Evolutionary conservation across 1,140 invertebrate species (phyloP).

Genomic region (Telenomus remus): DNA sequence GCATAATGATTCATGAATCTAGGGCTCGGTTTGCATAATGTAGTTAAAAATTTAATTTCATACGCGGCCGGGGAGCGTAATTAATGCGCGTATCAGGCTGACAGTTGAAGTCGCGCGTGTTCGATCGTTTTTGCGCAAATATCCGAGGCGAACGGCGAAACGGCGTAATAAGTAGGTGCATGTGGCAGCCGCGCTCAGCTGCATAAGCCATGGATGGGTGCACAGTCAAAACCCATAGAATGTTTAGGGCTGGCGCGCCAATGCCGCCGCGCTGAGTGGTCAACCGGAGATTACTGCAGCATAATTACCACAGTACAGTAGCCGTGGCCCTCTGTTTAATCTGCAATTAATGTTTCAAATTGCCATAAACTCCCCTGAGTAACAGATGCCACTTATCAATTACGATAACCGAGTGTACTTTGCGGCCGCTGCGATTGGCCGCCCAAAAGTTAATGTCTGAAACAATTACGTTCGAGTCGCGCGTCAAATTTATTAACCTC

Average conservation of each 20-base stretch:
- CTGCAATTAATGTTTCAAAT: constrained; percentile 74
- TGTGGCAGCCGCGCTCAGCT: constrained; percentile 47
- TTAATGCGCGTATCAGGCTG: constrained; percentile 33
- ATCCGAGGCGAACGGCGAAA: constrained; percentile 24
- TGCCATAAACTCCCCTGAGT: constrained; percentile 69
- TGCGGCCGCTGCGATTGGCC: constrained; percentile 41
- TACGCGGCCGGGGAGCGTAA: constrained; percentile 17
- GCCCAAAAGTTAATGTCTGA: constrained; percentile 44
- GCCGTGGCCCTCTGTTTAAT: constrained; percentile 69
- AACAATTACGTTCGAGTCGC: constrained; percentile 37
- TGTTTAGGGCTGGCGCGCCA: constrained; percentile 60
- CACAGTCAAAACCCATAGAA: constrained; percentile 62
- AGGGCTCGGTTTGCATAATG: constrained; percentile 28
- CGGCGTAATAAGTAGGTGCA: constrained; percentile 53
- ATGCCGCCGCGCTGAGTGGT: constrained; percentile 67
- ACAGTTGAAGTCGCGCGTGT: constrained; percentile 40
- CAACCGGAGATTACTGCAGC: constrained; percentile 70
- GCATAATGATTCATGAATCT: constrained; percentile 45
- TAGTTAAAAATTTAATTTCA: constrained; percentile 37
- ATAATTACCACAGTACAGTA: constrained; percentile 68
- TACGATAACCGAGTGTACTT: constrained; percentile 55
- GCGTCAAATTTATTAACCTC: constrained; percentile 44
- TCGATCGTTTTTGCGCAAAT: constrained; percentile 45
- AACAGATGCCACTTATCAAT: constrained; percentile 72
- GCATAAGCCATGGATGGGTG: constrained; percentile 63